Percentiles rank a stretch among this genome's conserved stretches.
These are phyloP conservation scores for Tringa solitaria DNA, from an alignment of 2,113 vertebrate genomes.

Conservation along the genomic window DNA sequence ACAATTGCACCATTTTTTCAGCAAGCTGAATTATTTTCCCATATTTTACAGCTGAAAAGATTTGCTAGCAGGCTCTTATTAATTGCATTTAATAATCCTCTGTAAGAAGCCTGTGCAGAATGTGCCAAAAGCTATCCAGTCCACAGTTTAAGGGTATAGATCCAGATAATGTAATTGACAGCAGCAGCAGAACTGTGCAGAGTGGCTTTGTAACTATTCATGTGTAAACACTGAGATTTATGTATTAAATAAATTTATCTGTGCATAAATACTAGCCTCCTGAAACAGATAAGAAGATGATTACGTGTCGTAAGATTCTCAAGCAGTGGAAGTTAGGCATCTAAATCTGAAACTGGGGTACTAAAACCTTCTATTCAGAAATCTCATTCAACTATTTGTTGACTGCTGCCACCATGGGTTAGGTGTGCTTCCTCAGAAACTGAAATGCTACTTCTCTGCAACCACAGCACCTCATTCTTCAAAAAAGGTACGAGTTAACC, in stretches of 20 bases:
- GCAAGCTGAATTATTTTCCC: neutral
- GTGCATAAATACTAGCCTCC: neutral
- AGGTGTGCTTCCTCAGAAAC: neutral
- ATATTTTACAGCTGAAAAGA: neutral
- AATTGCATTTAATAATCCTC: conserved; percentile 14
- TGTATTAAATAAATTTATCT: neutral
- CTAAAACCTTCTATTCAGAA: neutral
- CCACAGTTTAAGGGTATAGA: neutral
- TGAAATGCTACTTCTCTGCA: neutral
- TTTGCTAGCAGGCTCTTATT: conserved; percentile 1
- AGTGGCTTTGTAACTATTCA: neutral
- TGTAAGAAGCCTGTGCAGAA: neutral
- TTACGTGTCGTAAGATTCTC: neutral
- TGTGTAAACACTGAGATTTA: neutral
- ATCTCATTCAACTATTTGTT: neutral
- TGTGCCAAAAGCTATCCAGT: neutral
- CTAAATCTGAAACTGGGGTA: neutral
- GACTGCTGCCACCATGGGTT: neutral
- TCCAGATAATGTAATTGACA: neutral
- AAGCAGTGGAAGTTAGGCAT: neutral
- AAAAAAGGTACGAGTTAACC: neutral
- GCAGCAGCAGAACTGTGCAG: neutral
- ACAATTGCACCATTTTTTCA: neutral
- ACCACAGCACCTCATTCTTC: neutral
- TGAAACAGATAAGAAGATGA: neutral